A percentile compares a stretch with the other conserved stretches of the same genome.
Conservation (phyloP, 1,140 invertebrate genomes). For the Anastatus disparis region DNA sequence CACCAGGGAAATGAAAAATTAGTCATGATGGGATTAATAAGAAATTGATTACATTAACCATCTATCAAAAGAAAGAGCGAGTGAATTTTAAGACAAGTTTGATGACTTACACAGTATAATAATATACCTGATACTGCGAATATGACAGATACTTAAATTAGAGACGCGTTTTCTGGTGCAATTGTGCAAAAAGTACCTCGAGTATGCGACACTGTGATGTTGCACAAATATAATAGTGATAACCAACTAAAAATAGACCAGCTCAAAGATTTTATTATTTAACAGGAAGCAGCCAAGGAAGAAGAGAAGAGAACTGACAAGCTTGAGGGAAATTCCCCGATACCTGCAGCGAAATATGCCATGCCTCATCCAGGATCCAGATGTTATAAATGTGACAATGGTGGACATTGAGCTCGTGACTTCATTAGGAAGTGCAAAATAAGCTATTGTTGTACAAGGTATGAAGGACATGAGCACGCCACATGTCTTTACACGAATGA, state of each 20-base stretch:
- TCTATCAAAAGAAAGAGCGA: conserved; percentile 21
- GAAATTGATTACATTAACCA: conserved; percentile 35
- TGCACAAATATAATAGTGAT: conserved; percentile 13
- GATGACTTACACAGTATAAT: conserved; percentile 36
- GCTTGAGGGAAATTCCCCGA: too few relatives aligned
- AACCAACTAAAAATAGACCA: conserved; percentile 14
- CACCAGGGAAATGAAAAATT: conserved; percentile 34
- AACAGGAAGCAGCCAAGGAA: conserved; percentile 9
- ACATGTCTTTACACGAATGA: not conserved
- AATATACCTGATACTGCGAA: not conserved
- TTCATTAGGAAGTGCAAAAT: not conserved
- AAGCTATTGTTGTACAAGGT: not conserved
- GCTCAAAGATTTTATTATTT: conserved; percentile 24
- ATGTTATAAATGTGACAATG: not conserved
- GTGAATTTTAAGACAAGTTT: conserved; percentile 33
- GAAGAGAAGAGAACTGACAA: not conserved
- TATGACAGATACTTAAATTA: conserved; percentile 11
- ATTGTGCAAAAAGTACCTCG: conserved; percentile 1
- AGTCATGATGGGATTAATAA: conserved; percentile 10
- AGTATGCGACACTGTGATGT: conserved; percentile 2
- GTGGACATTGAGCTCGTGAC: not conserved
- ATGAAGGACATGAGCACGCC: not conserved
- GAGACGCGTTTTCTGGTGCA: conserved; percentile 27
- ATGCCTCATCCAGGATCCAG: not conserved
- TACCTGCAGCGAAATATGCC: too few relatives aligned